Evolutionary conservation across 2,888 invertebrate species (phyloP).

Genomic region (Synanthedon myopaeformis): DNA sequence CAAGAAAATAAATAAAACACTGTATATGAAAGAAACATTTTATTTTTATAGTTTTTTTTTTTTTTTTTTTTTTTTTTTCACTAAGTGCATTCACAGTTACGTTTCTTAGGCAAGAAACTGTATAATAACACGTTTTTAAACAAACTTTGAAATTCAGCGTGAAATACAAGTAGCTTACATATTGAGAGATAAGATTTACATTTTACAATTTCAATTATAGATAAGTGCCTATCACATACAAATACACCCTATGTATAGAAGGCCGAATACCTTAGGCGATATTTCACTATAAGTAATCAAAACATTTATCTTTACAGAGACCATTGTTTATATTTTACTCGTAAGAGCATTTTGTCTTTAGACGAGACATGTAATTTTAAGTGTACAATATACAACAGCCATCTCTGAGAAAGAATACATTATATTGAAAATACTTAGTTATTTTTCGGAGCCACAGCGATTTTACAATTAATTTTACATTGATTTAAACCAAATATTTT

Average conservation of each 20-base stretch:
- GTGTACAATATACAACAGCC: no score
- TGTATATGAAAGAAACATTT: constrained; percentile 57
- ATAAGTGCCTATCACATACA: constrained; percentile 23
- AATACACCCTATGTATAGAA: constrained; percentile 28
- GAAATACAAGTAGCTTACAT: constrained; percentile 48
- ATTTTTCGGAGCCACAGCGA: no score
- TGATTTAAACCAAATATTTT: no score
- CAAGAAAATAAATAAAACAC: neutral
- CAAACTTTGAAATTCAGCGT: constrained; percentile 32
- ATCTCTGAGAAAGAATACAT: no score
- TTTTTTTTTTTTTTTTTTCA: constrained; percentile 54
- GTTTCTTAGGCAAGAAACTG: constrained; percentile 38
- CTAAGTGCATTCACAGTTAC: constrained; percentile 62
- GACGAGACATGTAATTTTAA: no score
- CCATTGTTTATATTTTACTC: neutral
- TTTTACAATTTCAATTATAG: constrained; percentile 7
- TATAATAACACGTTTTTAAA: constrained; percentile 10
- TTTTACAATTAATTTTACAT: no score
- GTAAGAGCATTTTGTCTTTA: no score
- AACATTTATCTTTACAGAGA: neutral
- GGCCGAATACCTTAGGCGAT: constrained; percentile 51
- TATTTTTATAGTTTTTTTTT: constrained; percentile 42
- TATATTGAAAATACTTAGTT: no score
- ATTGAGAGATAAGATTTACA: constrained; percentile 23
- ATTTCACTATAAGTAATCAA: constrained; percentile 6